Percentiles rank a stretch among this genome's conserved stretches.
phyloP scores from a whole-genome alignment of 2,113 vertebrate species.

The Macheiramphus alcinus region DNA sequence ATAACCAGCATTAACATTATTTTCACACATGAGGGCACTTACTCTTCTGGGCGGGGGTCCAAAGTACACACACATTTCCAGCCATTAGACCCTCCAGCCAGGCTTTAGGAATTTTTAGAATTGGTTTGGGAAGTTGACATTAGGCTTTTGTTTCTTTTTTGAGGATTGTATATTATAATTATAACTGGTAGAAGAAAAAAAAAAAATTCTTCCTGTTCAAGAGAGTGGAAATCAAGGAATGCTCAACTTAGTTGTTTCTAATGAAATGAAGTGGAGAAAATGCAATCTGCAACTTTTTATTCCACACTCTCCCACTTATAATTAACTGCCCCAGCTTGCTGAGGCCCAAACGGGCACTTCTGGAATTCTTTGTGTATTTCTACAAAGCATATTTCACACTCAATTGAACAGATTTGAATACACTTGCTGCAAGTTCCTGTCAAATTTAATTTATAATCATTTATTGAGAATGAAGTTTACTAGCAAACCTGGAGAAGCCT shows the following conservation, averaged over 20 bases:
- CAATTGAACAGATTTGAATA: conserved; percentile 65
- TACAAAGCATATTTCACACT: conserved; percentile 53
- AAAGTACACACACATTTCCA: conserved; percentile 56
- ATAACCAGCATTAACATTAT: conserved; percentile 71
- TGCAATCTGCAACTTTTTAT: conserved; percentile 10
- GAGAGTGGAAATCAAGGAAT: conserved; percentile 1
- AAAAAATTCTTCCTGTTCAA: neutral
- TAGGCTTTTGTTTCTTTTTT: conserved; percentile 13
- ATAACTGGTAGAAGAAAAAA: neutral
- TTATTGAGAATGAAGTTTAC: conserved; percentile 2
- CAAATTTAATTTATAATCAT: conserved; percentile 36
- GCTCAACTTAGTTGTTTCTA: neutral
- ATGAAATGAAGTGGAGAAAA: conserved; percentile 37
- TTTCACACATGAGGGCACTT: conserved; percentile 73
- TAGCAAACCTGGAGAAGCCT: conserved; percentile 30
- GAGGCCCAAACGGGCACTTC: conserved; percentile 32
- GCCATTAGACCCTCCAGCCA: conserved; percentile 36
- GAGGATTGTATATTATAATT: neutral
- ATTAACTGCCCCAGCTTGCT: conserved; percentile 36
- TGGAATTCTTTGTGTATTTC: conserved; percentile 46
- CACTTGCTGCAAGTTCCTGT: conserved; percentile 42
- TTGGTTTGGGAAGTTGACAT: conserved; percentile 42
- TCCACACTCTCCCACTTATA: conserved; percentile 5
- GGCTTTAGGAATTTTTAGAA: conserved; percentile 34
- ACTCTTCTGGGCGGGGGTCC: conserved; percentile 45